Evolutionary conservation across 1,140 invertebrate genomes (phyloP), one percentile per base, ranked within the genome.

Genomic region (Maniola jurtina): DNA sequence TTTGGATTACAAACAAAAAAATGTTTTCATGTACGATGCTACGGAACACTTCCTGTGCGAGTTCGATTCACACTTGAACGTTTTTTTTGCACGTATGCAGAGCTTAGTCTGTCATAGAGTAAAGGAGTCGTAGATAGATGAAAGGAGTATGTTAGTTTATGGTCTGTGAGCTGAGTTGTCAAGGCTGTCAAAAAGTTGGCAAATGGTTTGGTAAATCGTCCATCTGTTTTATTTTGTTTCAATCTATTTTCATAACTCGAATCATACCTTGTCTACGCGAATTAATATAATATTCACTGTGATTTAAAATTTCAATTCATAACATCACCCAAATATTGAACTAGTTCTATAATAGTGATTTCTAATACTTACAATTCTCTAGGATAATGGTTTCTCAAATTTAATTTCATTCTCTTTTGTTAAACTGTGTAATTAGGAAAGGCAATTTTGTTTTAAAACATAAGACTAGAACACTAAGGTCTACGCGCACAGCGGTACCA

Each of bases 161-260:
- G 45, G 6, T 48, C 5, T 45, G 13, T 11, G 13, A 45, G 42
- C 10, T 45, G 42, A 45, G 42, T 45, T 45, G 42, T 45, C 42
- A 45, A 45, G 10, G 13, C 2, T 45, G 42, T 45, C 42, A 45
- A 45, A 78, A 80, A 78, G 82, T 83, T 84, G 84, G 82, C 84
- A 83, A 9, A 45, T 13, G 42, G 42, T 11, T 11, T 13, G 42
- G 42, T 11, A 45, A 76, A 57, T 72, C 60, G 72, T 78, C 81
- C 83, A 87, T 84, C 81, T 85, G 81, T 85, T 85, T 73, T 79
- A 81, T 81, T 77, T 83, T 72, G 73, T 71, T 76, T 59, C 73
- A 73, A 73, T 77, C 80, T 83, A 84, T 86, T 84, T 81, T 77
- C 67, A 74, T 78, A 73, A 60, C 64, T 68, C 61, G 42, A 45